phyloP scores from a whole-genome alignment of 2,797 vertebrate genomes.

The Hylomyscus alleni region DNA sequence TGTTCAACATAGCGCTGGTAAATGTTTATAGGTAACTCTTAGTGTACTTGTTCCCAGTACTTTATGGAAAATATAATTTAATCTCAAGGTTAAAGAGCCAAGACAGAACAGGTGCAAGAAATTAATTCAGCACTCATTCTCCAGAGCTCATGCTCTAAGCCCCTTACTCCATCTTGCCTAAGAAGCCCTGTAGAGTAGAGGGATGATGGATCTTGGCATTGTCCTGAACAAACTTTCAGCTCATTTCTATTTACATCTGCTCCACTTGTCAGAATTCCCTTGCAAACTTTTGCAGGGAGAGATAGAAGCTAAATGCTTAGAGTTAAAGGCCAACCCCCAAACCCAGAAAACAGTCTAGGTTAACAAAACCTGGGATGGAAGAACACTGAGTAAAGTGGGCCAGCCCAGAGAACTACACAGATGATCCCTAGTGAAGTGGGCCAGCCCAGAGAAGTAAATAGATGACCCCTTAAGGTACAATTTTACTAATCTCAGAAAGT shows the following conservation, averaged over 20 bases:
- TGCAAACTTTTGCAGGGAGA: neutral
- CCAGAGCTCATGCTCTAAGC: neutral
- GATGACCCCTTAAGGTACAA: neutral
- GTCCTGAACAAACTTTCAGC: neutral
- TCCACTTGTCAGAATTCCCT: constrained; percentile 15
- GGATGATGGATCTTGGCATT: neutral
- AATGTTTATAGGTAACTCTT: neutral
- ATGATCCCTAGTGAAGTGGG: neutral
- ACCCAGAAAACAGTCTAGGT: neutral
- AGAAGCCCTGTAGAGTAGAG: neutral
- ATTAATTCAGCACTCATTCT: neutral
- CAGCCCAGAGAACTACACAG: neutral
- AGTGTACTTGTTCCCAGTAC: neutral
- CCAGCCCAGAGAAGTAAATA: neutral
- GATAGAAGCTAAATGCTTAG: neutral
- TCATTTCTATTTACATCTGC: constrained; percentile 21
- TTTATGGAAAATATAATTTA: neutral
- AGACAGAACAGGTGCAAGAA: neutral
- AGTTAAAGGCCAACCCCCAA: neutral
- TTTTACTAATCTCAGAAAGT: constrained; percentile 14
- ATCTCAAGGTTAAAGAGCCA: neutral
- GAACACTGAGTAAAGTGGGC: neutral
- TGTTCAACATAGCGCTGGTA: neutral
- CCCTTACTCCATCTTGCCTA: neutral
- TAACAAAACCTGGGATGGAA: neutral